Evolutionary conservation across 2,113 vertebrate genomes (phyloP).

Genomic region (Melanerpes formicivorus): DNA sequence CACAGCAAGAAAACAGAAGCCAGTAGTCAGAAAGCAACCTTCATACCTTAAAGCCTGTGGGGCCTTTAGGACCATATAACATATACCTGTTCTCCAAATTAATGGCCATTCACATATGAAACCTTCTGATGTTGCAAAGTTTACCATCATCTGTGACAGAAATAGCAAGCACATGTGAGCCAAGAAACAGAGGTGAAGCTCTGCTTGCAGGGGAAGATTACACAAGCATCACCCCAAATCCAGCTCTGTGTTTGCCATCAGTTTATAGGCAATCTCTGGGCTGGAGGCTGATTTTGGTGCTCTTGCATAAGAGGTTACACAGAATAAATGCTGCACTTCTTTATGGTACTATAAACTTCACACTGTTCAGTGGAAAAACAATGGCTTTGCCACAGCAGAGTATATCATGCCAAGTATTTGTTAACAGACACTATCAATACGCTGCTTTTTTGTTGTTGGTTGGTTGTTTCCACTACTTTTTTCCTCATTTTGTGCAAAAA

Average conservation of each 20-base stretch:
- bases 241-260: background rate
- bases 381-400: background rate
- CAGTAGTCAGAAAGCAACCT: background rate
- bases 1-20: background rate
- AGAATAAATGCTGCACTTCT: background rate
- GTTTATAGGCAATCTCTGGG: background rate
- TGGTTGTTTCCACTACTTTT: background rate
- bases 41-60: slow-evolving; percentile 38
- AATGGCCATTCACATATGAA: background rate
- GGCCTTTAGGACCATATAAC: slow-evolving; percentile 52
- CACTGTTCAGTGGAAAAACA: background rate
- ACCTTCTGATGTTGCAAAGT: background rate
- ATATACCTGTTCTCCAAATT: slow-evolving; percentile 32
- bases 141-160: background rate
- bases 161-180: background rate
- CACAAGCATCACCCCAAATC: background rate
- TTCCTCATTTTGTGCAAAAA: background rate
- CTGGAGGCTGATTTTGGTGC: background rate
- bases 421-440: background rate
- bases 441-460: background rate
- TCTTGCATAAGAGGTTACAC: background rate
- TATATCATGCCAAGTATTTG: background rate
- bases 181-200: background rate
- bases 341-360: background rate
- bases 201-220: background rate